phyloP scores from a whole-genome alignment of 2,888 invertebrate genomes.

The Scrobipalpa costella region DNA sequence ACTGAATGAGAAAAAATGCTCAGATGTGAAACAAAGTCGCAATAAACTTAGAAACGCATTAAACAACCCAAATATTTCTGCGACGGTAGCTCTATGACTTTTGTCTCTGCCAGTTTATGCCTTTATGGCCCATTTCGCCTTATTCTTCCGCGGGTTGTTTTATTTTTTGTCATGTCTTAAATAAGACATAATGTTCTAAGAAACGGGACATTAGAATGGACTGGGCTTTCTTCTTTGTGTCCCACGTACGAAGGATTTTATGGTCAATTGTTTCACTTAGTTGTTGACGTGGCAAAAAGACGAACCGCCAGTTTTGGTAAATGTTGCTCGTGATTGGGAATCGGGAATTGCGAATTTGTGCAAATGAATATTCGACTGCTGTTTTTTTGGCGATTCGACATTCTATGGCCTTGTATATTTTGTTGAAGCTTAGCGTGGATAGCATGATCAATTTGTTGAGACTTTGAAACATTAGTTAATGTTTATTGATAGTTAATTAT shows the following conservation, averaged over 20 bases:
- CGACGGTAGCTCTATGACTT: conserved; percentile 67
- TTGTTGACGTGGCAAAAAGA: conserved; percentile 64
- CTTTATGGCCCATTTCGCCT: conserved; percentile 74
- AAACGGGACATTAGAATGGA: conserved; percentile 75
- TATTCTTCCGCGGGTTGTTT: conserved; percentile 69
- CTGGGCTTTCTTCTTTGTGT: conserved; percentile 72
- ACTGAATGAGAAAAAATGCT: conserved; percentile 61
- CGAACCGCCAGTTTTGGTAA: conserved; percentile 31
- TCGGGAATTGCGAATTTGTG: conserved; percentile 18
- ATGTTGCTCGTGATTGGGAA: conserved; percentile 18
- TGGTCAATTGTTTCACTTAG: conserved; percentile 77
- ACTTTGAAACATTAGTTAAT: background rate
- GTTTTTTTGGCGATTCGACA: conserved; percentile 7
- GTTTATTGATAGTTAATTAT: too few relatives aligned
- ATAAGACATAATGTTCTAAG: conserved; percentile 80
- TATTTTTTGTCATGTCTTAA: conserved; percentile 75
- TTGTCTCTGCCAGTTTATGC: conserved; percentile 74
- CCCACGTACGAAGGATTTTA: conserved; percentile 75
- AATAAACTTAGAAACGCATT: conserved; percentile 68
- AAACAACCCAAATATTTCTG: conserved; percentile 70
- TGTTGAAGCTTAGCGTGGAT: background rate
- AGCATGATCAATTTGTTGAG: background rate
- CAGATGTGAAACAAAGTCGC: conserved; percentile 68
- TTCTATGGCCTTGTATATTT: background rate
- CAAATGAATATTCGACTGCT: conserved; percentile 8